Evolutionary conservation across 2,797 vertebrate genomes (phyloP).

Genomic region (Galaxias olidus): DNA sequence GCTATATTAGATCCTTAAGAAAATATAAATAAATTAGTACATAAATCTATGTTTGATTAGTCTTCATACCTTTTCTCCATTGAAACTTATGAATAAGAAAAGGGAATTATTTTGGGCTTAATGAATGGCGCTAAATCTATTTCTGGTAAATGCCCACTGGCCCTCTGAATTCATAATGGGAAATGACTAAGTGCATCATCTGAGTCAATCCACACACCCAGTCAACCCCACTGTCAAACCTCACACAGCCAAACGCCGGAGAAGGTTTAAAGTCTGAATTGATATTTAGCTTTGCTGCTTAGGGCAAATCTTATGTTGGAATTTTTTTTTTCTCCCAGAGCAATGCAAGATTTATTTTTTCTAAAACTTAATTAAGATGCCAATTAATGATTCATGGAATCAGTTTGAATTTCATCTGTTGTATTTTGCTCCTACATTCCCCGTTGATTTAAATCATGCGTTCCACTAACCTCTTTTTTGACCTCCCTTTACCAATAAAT

Average conservation of each 20-base stretch:
- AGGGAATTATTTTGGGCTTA: slow-evolving; percentile 27
- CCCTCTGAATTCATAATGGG: slow-evolving; percentile 12
- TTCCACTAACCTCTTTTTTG: slow-evolving; percentile 27
- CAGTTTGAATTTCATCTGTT: slow-evolving; percentile 10
- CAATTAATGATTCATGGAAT: slow-evolving; percentile 13
- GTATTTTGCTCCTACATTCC: slow-evolving; percentile 5
- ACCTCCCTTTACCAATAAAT: slow-evolving; percentile 22
- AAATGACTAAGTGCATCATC: background rate
- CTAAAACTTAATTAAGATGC: background rate
- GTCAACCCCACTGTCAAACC: too few relatives aligned
- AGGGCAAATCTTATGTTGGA: background rate
- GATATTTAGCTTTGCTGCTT: background rate
- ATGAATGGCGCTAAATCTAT: slow-evolving; percentile 26
- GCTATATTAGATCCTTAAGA: too few relatives aligned
- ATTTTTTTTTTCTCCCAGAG: background rate
- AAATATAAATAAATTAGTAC: too few relatives aligned
- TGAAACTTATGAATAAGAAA: slow-evolving; percentile 38
- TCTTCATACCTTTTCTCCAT: background rate
- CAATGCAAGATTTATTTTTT: background rate
- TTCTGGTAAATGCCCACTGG: slow-evolving; percentile 26
- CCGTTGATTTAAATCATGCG: slow-evolving; percentile 16
- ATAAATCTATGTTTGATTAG: too few relatives aligned
- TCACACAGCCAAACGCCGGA: background rate
- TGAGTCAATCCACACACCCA: background rate
- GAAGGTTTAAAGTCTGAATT: background rate